phyloP scores from a whole-genome alignment of 2,888 invertebrate species.

The Xylota sylvarum region DNA sequence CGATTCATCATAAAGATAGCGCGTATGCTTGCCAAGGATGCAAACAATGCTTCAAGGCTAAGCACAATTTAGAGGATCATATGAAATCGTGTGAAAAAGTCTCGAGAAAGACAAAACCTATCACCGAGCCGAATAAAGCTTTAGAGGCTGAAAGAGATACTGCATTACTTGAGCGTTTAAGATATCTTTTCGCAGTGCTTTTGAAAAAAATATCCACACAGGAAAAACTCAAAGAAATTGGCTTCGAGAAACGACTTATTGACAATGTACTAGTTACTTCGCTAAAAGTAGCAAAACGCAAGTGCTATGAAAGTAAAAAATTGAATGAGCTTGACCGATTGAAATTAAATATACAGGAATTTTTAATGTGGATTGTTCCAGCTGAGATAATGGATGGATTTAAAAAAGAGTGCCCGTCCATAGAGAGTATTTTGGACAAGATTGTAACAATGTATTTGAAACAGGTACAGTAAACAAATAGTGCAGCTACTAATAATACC shows the following conservation, averaged over 20 bases:
- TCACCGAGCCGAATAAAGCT: slow-evolving; percentile 70
- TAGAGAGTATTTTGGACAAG: slow-evolving; percentile 91
- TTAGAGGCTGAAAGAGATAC: slow-evolving; percentile 76
- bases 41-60: slow-evolving; percentile 90
- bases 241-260: slow-evolving; percentile 90
- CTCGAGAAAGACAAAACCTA: slow-evolving; percentile 22
- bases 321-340: slow-evolving; percentile 88
- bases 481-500: slow-evolving; percentile 8
- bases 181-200: slow-evolving; percentile 92
- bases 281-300: slow-evolving; percentile 90
- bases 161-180: slow-evolving; percentile 90
- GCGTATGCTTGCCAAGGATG: slow-evolving; percentile 92
- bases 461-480: slow-evolving; percentile 79
- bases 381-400: slow-evolving; percentile 91
- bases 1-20: slow-evolving; percentile 92
- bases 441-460: slow-evolving; percentile 83
- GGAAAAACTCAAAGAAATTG: slow-evolving; percentile 91
- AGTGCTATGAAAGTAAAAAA: slow-evolving; percentile 87
- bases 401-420: slow-evolving; percentile 89
- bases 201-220: slow-evolving; percentile 93
- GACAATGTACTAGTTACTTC: slow-evolving; percentile 93
- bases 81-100: slow-evolving; percentile 85
- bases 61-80: slow-evolving; percentile 90
- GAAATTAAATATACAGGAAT: slow-evolving; percentile 90
- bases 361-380: slow-evolving; percentile 93